Percentiles rank a stretch among this genome's conserved stretches.
Conservation (phyloP, 1,140 invertebrate species). For the Coelopa frigida region DNA sequence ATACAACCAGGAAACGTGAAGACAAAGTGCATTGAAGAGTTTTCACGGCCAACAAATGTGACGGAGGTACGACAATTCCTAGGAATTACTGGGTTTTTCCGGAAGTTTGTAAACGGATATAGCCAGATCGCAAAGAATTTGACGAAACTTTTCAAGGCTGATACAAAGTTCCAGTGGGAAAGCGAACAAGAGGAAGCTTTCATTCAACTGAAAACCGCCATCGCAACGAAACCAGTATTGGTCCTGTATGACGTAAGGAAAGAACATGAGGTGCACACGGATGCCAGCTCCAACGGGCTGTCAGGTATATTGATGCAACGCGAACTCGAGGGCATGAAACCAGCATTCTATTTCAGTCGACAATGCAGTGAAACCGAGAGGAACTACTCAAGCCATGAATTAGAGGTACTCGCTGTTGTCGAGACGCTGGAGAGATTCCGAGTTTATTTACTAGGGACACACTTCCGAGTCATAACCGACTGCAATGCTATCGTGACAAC, state of each 20-base stretch:
- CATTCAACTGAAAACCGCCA: too few species aligned
- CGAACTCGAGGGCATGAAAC: constrained; percentile 6
- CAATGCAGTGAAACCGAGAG: constrained; percentile 16
- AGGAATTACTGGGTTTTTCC: constrained; percentile 1
- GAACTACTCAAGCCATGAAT: constrained; percentile 22
- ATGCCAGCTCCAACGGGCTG: background rate
- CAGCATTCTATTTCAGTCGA: constrained; percentile 13
- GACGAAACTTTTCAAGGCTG: too few species aligned
- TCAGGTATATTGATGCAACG: background rate
- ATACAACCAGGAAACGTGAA: constrained; percentile 1
- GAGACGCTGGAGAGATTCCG: constrained; percentile 12
- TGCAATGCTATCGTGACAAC: constrained; percentile 8
- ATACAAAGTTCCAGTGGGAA: too few species aligned
- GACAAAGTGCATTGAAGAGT: background rate
- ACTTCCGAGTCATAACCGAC: constrained; percentile 14
- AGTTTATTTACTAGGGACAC: constrained; percentile 7
- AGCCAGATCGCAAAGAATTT: background rate
- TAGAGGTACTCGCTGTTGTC: constrained; percentile 19
- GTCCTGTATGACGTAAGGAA: background rate
- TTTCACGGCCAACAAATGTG: background rate
- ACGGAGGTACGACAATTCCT: background rate
- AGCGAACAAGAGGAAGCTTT: too few species aligned
- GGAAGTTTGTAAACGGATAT: constrained; percentile 4
- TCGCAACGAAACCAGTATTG: too few species aligned
- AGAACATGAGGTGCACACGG: background rate